These are phyloP conservation scores for Trematomus bernacchii DNA, from an alignment of 2,797 vertebrate species.

Conservation along the genomic window DNA sequence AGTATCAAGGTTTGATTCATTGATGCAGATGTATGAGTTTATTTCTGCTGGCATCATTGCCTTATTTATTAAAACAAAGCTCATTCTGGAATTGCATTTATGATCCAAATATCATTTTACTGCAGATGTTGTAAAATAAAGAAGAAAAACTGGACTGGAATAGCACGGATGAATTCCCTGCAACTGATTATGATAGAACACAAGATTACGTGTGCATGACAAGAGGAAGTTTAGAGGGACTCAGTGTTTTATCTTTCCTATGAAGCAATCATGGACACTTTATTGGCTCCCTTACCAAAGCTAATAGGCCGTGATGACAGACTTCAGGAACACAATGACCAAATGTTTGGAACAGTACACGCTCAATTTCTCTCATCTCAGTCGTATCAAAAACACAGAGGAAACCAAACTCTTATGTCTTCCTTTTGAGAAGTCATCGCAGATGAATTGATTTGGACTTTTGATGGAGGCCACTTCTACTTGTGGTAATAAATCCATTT, in stretches of 20 bases:
- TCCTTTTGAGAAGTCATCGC: conserved; percentile 45
- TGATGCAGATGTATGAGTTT: conserved; percentile 56
- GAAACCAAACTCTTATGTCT: conserved; percentile 60
- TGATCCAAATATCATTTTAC: conserved; percentile 28
- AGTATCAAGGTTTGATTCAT: conserved; percentile 63
- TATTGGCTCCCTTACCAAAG: conserved; percentile 47
- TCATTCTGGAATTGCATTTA: conserved; percentile 28
- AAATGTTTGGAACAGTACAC: conserved; percentile 56
- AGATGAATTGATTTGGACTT: conserved; percentile 46
- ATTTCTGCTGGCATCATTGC: conserved; percentile 59
- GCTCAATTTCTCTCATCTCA: conserved; percentile 57
- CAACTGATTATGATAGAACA: conserved; percentile 36
- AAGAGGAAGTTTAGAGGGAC: conserved; percentile 17
- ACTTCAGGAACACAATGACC: conserved; percentile 53
- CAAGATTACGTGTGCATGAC: conserved; percentile 34
- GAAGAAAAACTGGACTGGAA: conserved; percentile 21
- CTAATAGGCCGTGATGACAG: conserved; percentile 66
- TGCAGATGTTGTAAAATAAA: conserved; percentile 52
- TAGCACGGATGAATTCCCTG: conserved; percentile 9
- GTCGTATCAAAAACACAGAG: conserved; percentile 63
- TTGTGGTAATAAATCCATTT: conserved; percentile 8
- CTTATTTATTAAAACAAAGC: conserved; percentile 46
- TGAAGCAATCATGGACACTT: conserved; percentile 44
- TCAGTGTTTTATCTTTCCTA: conserved; percentile 50
- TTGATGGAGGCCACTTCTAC: conserved; percentile 33